Evolutionary conservation across 2,888 invertebrate species (phyloP).

Genomic region (Plusia festucae): DNA sequence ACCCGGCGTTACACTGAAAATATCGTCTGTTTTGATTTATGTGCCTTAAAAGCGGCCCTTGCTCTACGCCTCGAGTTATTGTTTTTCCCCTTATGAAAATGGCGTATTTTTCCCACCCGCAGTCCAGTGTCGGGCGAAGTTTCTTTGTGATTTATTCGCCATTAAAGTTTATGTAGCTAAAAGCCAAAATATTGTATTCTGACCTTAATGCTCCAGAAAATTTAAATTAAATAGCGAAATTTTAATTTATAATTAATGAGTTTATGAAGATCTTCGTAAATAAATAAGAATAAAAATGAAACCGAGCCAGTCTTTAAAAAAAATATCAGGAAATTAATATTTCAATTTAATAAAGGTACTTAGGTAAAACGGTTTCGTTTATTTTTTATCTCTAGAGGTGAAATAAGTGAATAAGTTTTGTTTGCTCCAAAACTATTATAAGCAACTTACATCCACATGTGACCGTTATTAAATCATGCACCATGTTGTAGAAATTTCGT

Average conservation of each 20-base stretch:
- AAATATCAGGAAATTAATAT: slow-evolving; percentile 13
- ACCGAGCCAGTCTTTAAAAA: background rate
- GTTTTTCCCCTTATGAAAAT: slow-evolving; percentile 87
- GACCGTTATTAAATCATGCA: slow-evolving; percentile 71
- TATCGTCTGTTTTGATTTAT: slow-evolving; percentile 87
- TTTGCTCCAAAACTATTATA: slow-evolving; percentile 43
- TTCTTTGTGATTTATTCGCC: slow-evolving; percentile 76
- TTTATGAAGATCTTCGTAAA: slow-evolving; percentile 10
- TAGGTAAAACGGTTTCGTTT: background rate
- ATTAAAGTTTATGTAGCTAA: slow-evolving; percentile 78
- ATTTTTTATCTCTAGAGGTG: slow-evolving; percentile 29
- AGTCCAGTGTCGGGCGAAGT: slow-evolving; percentile 75
- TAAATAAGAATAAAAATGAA: background rate
- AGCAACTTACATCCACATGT: slow-evolving; percentile 62
- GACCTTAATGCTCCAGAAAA: slow-evolving; percentile 54
- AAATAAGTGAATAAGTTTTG: slow-evolving; percentile 32
- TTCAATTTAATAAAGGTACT: background rate
- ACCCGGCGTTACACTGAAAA: slow-evolving; percentile 79
- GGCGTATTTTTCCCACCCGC: slow-evolving; percentile 78
- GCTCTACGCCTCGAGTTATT: slow-evolving; percentile 83
- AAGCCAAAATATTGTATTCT: slow-evolving; percentile 68
- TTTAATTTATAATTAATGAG: slow-evolving; percentile 31
- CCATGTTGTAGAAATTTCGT: slow-evolving; percentile 68
- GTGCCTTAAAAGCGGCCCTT: slow-evolving; percentile 85
- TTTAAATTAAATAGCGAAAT: slow-evolving; percentile 27